Evolutionary conservation across 2,113 vertebrate genomes (phyloP), one percentile per base, ranked within the genome.

Genomic region (Lucifuga dentata): DNA sequence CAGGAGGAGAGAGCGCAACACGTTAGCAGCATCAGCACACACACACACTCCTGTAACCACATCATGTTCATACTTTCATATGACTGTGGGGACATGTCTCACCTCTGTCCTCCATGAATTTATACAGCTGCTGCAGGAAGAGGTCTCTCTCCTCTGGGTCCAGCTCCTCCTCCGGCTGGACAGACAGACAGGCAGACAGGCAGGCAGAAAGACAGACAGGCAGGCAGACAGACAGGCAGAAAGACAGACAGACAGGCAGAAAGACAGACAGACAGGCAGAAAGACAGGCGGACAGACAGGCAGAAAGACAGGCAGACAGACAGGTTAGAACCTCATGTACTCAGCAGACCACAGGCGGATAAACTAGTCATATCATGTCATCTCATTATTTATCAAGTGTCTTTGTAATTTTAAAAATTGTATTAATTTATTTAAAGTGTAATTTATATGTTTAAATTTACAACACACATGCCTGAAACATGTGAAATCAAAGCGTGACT

Each of bases 81-180:
- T n/a, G n/a, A n/a, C n/a, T n/a, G n/a, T 17, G 4, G 17, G 12
- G 11, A 24, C 0, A 40, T 1, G 7, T n/a, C 79, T 89, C 90
- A 97, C 96, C 98, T 96, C 97, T 92, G 94, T 99, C 98, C 92
- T 99, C 97, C 98, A 99, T 99, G 94, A 99, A 99, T 91, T 98
- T 99, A 87, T 99, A 99, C 64, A 99, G 96, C 92, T 99, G 97
- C 90, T 98, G 98, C 86, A 99, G 94, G 93, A 99, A 99, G 88
- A 92, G 92, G 88, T 99, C 98, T 84, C 95, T 95, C 93, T 99
- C 98, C 87, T 97, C 95, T 60, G 98, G 98, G 90, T 99, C 96
- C 24, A 86, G 92, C 86, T 99, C 98, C 88, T 98, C 97, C 86
- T 99, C 98, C 24, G 95, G 95, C 98, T 99, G 83, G 11, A 67